Evolutionary conservation across 2,888 invertebrate species (phyloP), one percentile per base, ranked within the genome.

Genomic region (Macaria notata): DNA sequence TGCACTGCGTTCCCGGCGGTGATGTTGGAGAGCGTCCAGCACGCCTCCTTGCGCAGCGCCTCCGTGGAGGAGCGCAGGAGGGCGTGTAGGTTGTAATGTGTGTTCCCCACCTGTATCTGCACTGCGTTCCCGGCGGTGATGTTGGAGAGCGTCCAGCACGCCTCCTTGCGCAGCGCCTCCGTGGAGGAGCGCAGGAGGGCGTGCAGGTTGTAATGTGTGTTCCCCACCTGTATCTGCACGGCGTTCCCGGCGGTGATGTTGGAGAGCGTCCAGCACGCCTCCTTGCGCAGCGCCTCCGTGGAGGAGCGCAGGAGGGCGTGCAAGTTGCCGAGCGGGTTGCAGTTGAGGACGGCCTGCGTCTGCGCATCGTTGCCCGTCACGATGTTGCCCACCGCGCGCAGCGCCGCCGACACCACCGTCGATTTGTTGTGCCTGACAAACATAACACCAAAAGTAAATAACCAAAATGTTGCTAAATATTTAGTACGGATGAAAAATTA

Each of bases 371-470:
- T 98, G 38, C 99, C 99, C 0, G 99, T 99, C 47, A 99, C 98
- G 69, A 99, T 98, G 85, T 99, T 99, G 46, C 99, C 99, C 3
- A 98, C 98, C n/a, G 98, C 98, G 53, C 99, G 93, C 59, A 99
- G 83, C 4, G 98, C 98, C 41, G 99, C 98, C 9, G 97, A 96
- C 6, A 97, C 95, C 19, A 98, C 98, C 61, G 94, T 96, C 57
- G 95, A 94, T 75, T 96, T 95, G 63, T 94, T 94, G 84, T 97
- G 95, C 94, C 97, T 97, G 71, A 0, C 19, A 19, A 19, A 9
- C 41, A 52, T n/a, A n/a, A n/a, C n/a, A n/a, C n/a, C n/a, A n/a
- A n/a, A n/a, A n/a, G n/a, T n/a, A n/a, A n/a, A n/a, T n/a, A n/a
- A n/a, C n/a, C n/a, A n/a, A n/a, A n/a, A n/a, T n/a, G n/a, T n/a